Evolutionary conservation across 2,113 vertebrate species (phyloP), one percentile per base, ranked within the genome.

Genomic region (Triplophysa siluroides): DNA sequence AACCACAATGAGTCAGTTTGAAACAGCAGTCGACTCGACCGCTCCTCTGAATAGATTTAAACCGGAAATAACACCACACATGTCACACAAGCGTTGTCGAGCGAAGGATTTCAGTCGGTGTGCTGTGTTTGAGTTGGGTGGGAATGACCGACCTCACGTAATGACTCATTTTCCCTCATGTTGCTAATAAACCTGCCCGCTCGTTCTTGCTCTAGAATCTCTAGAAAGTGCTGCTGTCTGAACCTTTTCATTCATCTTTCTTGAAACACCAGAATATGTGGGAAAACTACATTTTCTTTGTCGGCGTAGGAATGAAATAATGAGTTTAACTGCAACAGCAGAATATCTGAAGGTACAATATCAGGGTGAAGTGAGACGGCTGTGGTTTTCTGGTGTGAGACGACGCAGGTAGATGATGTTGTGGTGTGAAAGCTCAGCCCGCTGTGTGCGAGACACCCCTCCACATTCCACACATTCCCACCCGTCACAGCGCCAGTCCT

Each of bases 401-500:
- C 70, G 66, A 60, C 86, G 85, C 65, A 71, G 56, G 45, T 16
- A 47, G 45, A 78, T 77, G 80, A 79, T 83, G 84, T 86, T 81
- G 82, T 63, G 87, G 89, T 91, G 90, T 91, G 89, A 91, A 88
- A 73, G 90, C 89, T 91, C 89, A 88, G 86, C 87, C 87, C 84
- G 82, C 88, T 91, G 90, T 89, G 85, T 26, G 26, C 2, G 26
- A 91, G 83, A 88, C 88, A 83, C 78, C 79, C 84, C 86, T 82
- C 78, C 85, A 76, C 92, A 93, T 94, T 93, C 92, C 90, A 87
- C 74, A 78, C 88, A 93, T 93, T 90, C 93, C 91, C 69, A 88
- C 88, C 88, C 88, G 86, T 11, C 54, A 86, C 86, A 67, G 84
- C 78, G 50, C 61, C 85, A 84, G 26, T 26, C 85, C 86, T 83